Base-by-base conservation (phyloP, 2,797 vertebrate genomes). In the Schizopygopsis pylzovi region DNA sequence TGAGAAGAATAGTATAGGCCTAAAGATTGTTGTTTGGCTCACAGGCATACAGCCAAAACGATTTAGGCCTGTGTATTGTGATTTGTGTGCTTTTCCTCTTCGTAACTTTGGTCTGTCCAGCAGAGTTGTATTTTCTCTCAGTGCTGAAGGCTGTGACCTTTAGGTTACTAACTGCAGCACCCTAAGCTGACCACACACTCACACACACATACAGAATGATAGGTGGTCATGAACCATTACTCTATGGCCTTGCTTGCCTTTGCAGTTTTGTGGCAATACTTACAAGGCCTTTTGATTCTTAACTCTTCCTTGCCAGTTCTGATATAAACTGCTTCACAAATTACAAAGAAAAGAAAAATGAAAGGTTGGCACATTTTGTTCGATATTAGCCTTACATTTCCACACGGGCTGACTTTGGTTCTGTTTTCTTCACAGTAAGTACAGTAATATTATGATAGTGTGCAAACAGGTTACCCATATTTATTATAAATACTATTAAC, bases 181-280 rank as follows among this genome's bases (percentile, higher is more conserved):
- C 86, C 86, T 84, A 86, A 86, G 77, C 84, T 88, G 87, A 86
- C 82, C 89, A 87, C 84, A 47, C 73, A 68, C 73, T 65, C 89
- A 85, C 70, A 45, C 65, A 70, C 83, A 7, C 70, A 70, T 43
- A 18, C 65, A 54, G 77, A 90, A 91, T 94, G 94, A 94, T 91
- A 86, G 89, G 92, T 93, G 87, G 89, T 91, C 88, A 87, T 90
- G 84, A 90, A 88, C 87, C 49, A 81, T 87, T 85, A 84, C 91
- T 91, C 92, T 87, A 87, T 89, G 90, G 92, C 93, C 93, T 93
- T 94, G 94, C 93, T 93, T 94, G 87, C 91, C 89, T 93, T 91
- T 92, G 94, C 93, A 95, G 90, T 95, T 95, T 88, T 92, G 89
- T 91, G 85, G 91, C 91, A 91, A 91, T 90, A 90, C 89, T 91